Base-by-base conservation (phyloP, 2,888 invertebrate species). In the Alitta virens region DNA sequence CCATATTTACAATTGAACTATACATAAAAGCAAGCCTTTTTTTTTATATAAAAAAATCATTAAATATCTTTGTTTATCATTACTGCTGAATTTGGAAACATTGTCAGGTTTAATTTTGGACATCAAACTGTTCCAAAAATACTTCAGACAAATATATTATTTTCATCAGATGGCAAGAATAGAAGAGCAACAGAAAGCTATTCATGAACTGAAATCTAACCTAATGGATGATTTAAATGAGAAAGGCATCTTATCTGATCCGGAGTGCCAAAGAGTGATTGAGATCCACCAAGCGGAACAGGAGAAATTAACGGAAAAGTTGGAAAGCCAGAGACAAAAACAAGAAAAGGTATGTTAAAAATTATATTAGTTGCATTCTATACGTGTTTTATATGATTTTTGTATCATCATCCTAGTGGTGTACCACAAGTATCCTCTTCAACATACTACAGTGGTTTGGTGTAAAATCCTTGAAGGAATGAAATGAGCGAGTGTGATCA, bases 161-260 rank as follows among this genome's bases (percentile, higher is more conserved):
- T n/a, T n/a, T n/a, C n/a, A n/a, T 33, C 68, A 80, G 79, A 60
- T 78, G 63, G 70, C 78, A 1, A 70, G 74, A 63, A 81, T 81
- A 50, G 79, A 80, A 55, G 76, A 79, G 61, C 78, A 81, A 65
- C 79, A 80, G 70, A 74, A 72, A 60, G 78, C 79, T 21, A 81
- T 81, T 56, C 74, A 75, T 60, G 75, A 71, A 61, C 67, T 81
- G 54, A 80, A 80, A 66, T 65, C 74, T 21, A 79, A 76, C 58
- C 67, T 81, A 59, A 75, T 81, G 71, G 78, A 81, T 65, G 80
- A 80, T 63, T 69, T 81, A 43, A 78, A 71, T 56, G 74, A 75
- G 7, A 67, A 74, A 40, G 78, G 79, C 21, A 71, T 79, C 23
- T 64, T 81, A 26, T 69, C 72, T 43, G 75, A 76, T 40, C 75